Evolutionary conservation across 2,888 invertebrate genomes (phyloP).

Genomic region (Agrochola circellaris): DNA sequence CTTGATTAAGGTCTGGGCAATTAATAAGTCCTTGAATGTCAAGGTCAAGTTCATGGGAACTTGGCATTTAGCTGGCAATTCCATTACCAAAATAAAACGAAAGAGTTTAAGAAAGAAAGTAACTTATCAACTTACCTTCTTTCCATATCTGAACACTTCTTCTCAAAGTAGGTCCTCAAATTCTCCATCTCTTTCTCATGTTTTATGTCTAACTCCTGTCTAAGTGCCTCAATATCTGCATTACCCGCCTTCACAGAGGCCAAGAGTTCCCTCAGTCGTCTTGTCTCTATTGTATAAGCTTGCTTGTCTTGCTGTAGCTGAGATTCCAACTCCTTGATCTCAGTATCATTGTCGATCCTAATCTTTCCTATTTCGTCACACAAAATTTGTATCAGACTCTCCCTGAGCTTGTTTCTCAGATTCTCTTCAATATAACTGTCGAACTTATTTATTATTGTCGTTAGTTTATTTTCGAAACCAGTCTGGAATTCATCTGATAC

Average conservation of each 20-base stretch:
- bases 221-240: slow-evolving; percentile 89
- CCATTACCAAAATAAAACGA: too few species aligned
- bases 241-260: slow-evolving; percentile 91
- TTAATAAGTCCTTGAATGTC: slow-evolving; percentile 24
- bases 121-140: slow-evolving; percentile 91
- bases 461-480: slow-evolving; percentile 83
- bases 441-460: slow-evolving; percentile 79
- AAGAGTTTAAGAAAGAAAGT: not conserved
- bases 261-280: slow-evolving; percentile 89
- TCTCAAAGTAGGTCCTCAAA: slow-evolving; percentile 94
- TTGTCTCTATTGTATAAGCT: slow-evolving; percentile 88
- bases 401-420: slow-evolving; percentile 86
- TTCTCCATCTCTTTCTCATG: slow-evolving; percentile 95
- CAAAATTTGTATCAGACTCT: slow-evolving; percentile 90
- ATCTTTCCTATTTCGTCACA: slow-evolving; percentile 89
- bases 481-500: slow-evolving; percentile 83
- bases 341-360: slow-evolving; percentile 83
- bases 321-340: slow-evolving; percentile 82
- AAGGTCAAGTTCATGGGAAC: slow-evolving; percentile 18
- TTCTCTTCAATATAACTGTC: slow-evolving; percentile 85
- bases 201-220: slow-evolving; percentile 91
- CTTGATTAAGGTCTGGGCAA: slow-evolving; percentile 27
- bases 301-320: slow-evolving; percentile 91
- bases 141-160: slow-evolving; percentile 95
- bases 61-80: slow-evolving; percentile 1